Conservation (phyloP, 1,140 invertebrate species). For the Scaptomyza hsui region DNA sequence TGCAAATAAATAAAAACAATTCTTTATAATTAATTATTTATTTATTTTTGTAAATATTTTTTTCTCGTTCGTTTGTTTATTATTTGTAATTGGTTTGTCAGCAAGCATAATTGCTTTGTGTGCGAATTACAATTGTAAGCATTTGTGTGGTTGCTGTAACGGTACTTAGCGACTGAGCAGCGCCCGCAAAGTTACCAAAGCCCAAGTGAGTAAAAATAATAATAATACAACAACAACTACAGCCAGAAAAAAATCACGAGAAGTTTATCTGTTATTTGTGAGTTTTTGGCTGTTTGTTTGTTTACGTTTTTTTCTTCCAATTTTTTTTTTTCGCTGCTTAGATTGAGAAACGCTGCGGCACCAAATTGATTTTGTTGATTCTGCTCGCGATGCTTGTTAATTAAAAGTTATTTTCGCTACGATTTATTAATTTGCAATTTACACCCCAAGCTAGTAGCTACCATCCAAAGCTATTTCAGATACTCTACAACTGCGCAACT, state of each 20-base stretch:
- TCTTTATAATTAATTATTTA: conserved; percentile 9
- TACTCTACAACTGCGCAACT: neutral
- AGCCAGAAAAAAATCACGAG: conserved; percentile 1
- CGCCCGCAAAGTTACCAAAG: conserved; percentile 3
- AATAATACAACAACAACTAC: neutral
- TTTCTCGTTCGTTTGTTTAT: conserved; percentile 11
- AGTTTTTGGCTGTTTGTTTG: conserved; percentile 2
- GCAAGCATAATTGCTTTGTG: conserved; percentile 36
- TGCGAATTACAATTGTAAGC: conserved; percentile 3
- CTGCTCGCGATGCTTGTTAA: conserved; percentile 28
- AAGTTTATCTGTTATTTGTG: conserved; percentile 19
- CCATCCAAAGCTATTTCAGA: neutral
- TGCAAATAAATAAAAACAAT: conserved; percentile 15
- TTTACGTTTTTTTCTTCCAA: conserved; percentile 17
- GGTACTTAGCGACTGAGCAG: conserved; percentile 9
- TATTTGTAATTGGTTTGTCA: conserved; percentile 17
- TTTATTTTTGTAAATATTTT: neutral
- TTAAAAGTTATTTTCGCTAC: conserved; percentile 25
- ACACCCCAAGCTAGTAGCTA: conserved; percentile 5
- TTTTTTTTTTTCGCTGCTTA: conserved; percentile 14
- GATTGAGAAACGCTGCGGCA: conserved; percentile 15
- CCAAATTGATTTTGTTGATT: conserved; percentile 50
- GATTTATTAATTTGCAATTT: conserved; percentile 21
- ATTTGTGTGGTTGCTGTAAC: conserved; percentile 2
- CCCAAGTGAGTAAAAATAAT: conserved; percentile 25